Conservation (phyloP, 2,797 vertebrate genomes). For the Acanthis flammea region DNA sequence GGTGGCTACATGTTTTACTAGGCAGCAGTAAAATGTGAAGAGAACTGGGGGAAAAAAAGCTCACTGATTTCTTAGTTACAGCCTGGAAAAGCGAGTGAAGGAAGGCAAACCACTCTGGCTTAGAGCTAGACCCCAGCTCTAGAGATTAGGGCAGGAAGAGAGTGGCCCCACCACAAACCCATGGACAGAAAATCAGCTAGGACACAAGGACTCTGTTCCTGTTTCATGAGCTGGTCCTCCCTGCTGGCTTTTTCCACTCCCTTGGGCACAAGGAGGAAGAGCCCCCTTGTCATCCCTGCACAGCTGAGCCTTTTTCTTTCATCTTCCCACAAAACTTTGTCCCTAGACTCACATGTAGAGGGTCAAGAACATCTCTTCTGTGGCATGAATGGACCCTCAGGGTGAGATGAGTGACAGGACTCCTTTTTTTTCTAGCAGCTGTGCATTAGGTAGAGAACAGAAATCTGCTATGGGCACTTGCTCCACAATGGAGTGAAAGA, state of each 20-base stretch:
- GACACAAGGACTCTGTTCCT: background rate
- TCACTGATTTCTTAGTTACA: background rate
- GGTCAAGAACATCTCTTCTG: background rate
- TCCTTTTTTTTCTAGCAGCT: background rate
- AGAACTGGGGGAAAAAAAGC: background rate
- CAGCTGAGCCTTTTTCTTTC: background rate
- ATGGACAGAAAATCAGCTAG: background rate
- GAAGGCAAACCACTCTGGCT: background rate
- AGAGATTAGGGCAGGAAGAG: background rate
- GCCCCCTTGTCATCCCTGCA: background rate
- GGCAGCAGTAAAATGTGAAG: background rate
- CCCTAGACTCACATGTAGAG: background rate
- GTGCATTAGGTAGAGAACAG: background rate
- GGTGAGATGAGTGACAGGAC: background rate
- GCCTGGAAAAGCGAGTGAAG: background rate
- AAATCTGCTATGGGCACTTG: background rate
- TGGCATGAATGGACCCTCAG: background rate
- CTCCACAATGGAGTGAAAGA: background rate
- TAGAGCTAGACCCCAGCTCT: background rate
- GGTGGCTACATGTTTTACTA: background rate
- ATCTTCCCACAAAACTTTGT: background rate
- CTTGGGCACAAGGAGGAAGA: background rate
- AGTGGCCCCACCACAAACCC: background rate
- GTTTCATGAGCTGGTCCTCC: background rate
- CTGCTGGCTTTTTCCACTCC: background rate